Evolutionary conservation across 2,797 vertebrate genomes (phyloP).

Genomic region (Chloroceryle inda): DNA sequence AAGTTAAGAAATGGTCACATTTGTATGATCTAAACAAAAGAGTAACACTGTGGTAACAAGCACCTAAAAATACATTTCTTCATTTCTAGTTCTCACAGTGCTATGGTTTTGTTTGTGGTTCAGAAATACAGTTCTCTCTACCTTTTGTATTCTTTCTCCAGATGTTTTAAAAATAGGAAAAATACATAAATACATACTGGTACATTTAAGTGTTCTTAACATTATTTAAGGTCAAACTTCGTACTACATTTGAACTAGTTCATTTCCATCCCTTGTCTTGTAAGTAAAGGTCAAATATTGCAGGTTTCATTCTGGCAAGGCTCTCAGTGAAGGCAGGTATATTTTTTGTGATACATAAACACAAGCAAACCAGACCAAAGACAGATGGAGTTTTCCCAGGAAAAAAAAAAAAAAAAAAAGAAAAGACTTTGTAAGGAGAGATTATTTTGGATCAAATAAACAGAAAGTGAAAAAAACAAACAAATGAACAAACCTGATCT

Average conservation of each 20-base stretch:
- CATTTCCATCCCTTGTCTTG: not conserved
- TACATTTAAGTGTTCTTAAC: not conserved
- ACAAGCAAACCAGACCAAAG: conserved; percentile 29
- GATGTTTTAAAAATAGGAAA: not conserved
- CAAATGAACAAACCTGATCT: not conserved
- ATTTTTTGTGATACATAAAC: not conserved
- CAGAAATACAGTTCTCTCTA: not conserved
- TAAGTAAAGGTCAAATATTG: not conserved
- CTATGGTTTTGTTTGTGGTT: not conserved
- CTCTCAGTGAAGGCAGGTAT: not conserved
- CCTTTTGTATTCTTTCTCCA: not conserved
- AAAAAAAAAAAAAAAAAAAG: not conserved
- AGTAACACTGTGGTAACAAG: not conserved
- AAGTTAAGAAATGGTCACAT: not conserved
- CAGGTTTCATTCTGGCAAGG: not conserved
- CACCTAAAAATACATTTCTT: not conserved
- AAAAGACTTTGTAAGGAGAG: not conserved
- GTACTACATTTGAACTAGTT: not conserved
- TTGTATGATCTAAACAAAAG: not conserved
- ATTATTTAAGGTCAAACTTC: not conserved
- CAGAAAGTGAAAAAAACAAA: not conserved
- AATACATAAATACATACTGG: not conserved
- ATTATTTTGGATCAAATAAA: conserved; percentile 29
- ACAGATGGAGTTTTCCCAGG: not conserved
- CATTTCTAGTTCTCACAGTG: not conserved